Base-by-base conservation (phyloP, 2,888 invertebrate species). In the Hydroisotoma schaefferi region DNA sequence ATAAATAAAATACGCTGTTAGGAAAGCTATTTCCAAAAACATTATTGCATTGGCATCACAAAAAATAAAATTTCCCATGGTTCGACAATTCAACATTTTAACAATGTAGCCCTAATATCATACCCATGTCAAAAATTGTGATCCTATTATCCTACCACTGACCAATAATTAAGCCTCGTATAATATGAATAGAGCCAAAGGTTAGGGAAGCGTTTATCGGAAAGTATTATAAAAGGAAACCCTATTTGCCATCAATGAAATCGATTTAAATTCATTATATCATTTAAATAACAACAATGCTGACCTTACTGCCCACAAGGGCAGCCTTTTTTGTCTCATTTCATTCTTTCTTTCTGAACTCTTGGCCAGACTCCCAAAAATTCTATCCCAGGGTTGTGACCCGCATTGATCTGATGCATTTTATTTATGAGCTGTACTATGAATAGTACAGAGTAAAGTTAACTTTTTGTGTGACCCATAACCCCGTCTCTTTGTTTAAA, bases 301-400 rank as follows among this genome's bases (percentile, higher is more conserved):
- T 67, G 63, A 64, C 67, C 61, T 57, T 55, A 56, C 51, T 61
- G 56, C 54, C 57, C 56, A 61, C 57, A 56, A 59, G 53, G 57
- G 59, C 53, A 40, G n/a, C 48, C 20, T 48, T 53, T 53, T 53
- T 37, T 37, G 37, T 40, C 23, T 15, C 6, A 18, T 40, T 20
- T 20, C n/a, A 25, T 46, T 46, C 23, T 46, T 12, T 23, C 6
- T 4, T 18, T 46, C 20, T 40, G 20, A 40, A 18, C 40, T 40
- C 40, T 18, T 46, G 46, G 12, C 46, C 5, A 5, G 23, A 23
- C 20, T 46, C 3, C 15, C 23, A 46, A 46, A 23, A 18, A 23
- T 15, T 53, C 33, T 23, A 53, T 55, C 8, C 4, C 5, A 55
- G 46, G 55, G 46, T 55, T 20, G 29, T 33, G 55, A 55, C 55